These are phyloP conservation scores for Nyctereutes procyonoides DNA, from an alignment of 2,113 vertebrate genomes.

Conservation along the genomic window DNA sequence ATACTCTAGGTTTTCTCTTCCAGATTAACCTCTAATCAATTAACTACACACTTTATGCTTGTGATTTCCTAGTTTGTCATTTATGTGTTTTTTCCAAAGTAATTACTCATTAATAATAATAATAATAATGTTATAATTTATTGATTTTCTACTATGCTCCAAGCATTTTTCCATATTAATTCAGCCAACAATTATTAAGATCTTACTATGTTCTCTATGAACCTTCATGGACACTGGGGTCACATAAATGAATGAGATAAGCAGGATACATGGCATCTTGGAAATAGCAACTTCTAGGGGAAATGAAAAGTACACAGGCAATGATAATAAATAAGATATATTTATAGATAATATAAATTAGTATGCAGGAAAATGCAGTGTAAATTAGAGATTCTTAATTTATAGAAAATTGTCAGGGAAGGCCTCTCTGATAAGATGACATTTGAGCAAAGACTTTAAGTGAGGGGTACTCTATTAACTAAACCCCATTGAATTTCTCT, in stretches of 20 bases:
- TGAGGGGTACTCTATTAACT: not conserved
- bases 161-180: not conserved
- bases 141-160: not conserved
- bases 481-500: not conserved
- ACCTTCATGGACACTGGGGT: not conserved
- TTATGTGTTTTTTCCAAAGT: constrained; percentile 21
- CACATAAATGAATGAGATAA: not conserved
- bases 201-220: not conserved
- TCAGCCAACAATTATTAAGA: constrained; percentile 34
- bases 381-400: constrained; percentile 19
- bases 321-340: not conserved
- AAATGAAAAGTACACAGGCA: not conserved
- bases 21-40: constrained; percentile 35
- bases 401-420: not conserved
- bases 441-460: not conserved
- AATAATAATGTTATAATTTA: not conserved
- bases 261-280: not conserved
- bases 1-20: not conserved
- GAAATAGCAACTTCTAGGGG: not conserved
- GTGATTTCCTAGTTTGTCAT: not conserved
- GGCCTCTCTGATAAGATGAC: not conserved
- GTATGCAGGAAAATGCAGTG: not conserved
- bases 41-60: not conserved
- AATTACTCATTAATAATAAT: not conserved
- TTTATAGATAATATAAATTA: not conserved